phyloP scores from a whole-genome alignment of 2,888 invertebrate species.

The Hypselothyrea guttata region DNA sequence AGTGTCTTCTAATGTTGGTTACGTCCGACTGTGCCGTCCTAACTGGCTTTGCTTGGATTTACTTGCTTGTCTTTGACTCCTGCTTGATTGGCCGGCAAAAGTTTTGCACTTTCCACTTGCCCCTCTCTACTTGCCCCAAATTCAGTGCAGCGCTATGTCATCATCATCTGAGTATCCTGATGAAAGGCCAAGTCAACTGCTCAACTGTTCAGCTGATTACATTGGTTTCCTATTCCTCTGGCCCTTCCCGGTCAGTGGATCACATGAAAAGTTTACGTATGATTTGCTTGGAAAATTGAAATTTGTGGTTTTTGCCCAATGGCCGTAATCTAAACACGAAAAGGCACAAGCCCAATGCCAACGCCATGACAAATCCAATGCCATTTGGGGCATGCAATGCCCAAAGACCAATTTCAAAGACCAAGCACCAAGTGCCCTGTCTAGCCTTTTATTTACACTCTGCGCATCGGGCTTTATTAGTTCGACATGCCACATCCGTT shows the following conservation, averaged over 20 bases:
- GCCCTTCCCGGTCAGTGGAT: constrained; percentile 11
- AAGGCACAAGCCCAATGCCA: background rate
- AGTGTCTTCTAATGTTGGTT: too few species aligned
- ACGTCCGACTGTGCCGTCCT: too few species aligned
- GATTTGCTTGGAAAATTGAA: constrained; percentile 72
- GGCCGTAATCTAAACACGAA: constrained; percentile 22
- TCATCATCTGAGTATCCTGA: constrained; percentile 33
- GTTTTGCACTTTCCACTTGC: constrained; percentile 53
- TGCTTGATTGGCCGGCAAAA: constrained; percentile 67
- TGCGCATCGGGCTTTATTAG: constrained; percentile 41
- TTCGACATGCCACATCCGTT: constrained; percentile 37
- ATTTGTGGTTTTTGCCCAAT: constrained; percentile 54
- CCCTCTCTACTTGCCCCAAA: constrained; percentile 7
- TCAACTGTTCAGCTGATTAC: constrained; percentile 65
- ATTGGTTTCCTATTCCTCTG: constrained; percentile 23
- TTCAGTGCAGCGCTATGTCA: too few species aligned
- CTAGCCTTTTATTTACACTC: constrained; percentile 27
- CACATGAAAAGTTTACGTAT: constrained; percentile 63
- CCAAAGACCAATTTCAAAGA: too few species aligned
- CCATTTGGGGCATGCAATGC: constrained; percentile 1
- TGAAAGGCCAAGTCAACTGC: constrained; percentile 73
- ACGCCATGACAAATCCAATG: background rate
- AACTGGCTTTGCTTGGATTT: constrained; percentile 3
- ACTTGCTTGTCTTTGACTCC: constrained; percentile 9
- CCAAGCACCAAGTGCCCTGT: constrained; percentile 2